A percentile compares a stretch with the other conserved stretches of the same genome.
Evolutionary conservation across 1,140 invertebrate species (phyloP).

Genomic region (Ooceraea biroi): DNA sequence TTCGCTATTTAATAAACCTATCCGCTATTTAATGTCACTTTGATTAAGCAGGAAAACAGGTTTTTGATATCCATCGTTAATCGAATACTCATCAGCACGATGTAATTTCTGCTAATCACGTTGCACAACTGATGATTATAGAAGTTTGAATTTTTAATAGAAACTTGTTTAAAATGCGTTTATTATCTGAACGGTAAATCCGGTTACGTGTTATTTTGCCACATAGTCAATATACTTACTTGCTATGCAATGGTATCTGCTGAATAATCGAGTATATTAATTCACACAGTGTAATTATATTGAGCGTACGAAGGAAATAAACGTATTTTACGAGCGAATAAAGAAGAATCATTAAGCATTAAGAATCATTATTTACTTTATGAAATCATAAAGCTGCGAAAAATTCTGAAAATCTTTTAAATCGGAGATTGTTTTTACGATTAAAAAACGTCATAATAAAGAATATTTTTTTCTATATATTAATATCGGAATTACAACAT

Average conservation of each 20-base stretch:
- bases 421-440: no score
- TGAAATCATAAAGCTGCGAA: no score
- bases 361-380: no score
- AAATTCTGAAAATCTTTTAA: no score
- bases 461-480: no score
- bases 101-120: slow-evolving; percentile 33
- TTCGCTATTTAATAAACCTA: slow-evolving; percentile 11
- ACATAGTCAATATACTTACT: neutral
- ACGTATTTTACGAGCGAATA: no score
- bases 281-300: neutral
- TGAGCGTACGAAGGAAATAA: neutral
- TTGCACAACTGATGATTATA: slow-evolving; percentile 26
- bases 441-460: no score
- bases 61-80: slow-evolving; percentile 28
- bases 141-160: slow-evolving; percentile 9
- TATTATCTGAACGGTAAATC: slow-evolving; percentile 9
- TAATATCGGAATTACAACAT: no score
- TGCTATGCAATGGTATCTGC: no score
- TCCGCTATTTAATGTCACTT: slow-evolving; percentile 14
- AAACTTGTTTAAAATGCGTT: neutral
- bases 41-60: slow-evolving; percentile 19
- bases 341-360: no score
- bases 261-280: no score
- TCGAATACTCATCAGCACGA: neutral
- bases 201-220: neutral